A percentile compares a stretch with the other conserved stretches of the same genome.
These are phyloP conservation scores for Glossosoma conforme DNA, from an alignment of 1,140 invertebrate species.

Conservation along the genomic window DNA sequence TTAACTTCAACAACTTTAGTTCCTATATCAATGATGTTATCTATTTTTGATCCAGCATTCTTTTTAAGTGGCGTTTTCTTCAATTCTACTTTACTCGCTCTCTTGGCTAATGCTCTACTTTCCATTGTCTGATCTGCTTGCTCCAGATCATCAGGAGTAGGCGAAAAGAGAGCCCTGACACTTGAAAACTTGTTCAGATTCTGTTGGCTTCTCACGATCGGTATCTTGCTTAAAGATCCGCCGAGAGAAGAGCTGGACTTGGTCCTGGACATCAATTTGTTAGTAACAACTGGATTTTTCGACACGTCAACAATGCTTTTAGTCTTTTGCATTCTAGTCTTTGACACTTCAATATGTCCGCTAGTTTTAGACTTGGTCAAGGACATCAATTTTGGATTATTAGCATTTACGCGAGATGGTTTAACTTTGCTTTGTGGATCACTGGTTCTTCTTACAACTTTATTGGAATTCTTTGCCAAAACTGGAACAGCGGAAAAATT, in stretches of 20 bases:
- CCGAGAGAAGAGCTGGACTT: slow-evolving; percentile 50
- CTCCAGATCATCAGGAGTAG: slow-evolving; percentile 52
- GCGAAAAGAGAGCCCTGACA: slow-evolving; percentile 48
- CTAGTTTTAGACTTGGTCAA: slow-evolving; percentile 27
- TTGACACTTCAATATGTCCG: slow-evolving; percentile 34
- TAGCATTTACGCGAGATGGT: slow-evolving; percentile 1
- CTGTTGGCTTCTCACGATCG: slow-evolving; percentile 50
- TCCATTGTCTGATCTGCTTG: slow-evolving; percentile 50
- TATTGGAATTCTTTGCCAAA: slow-evolving; percentile 39
- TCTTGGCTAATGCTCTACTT: slow-evolving; percentile 41
- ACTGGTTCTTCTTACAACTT: slow-evolving; percentile 40
- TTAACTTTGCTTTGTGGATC: slow-evolving; percentile 39
- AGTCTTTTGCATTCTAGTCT: slow-evolving; percentile 49
- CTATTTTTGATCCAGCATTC: slow-evolving; percentile 33
- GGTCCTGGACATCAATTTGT: slow-evolving; percentile 40
- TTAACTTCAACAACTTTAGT: slow-evolving; percentile 4
- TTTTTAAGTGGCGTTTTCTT: slow-evolving; percentile 43
- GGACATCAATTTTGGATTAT: slow-evolving; percentile 11
- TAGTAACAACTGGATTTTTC: slow-evolving; percentile 35
- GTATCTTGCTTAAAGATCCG: slow-evolving; percentile 54
- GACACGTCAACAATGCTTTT: slow-evolving; percentile 54
- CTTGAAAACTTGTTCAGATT: slow-evolving; percentile 45
- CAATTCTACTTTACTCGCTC: slow-evolving; percentile 38
- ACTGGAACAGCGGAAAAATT: slow-evolving; percentile 42
- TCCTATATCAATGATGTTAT: slow-evolving; percentile 5